Evolutionary conservation across 2,888 invertebrate genomes (phyloP).

Genomic region (Ennomos erosarius): DNA sequence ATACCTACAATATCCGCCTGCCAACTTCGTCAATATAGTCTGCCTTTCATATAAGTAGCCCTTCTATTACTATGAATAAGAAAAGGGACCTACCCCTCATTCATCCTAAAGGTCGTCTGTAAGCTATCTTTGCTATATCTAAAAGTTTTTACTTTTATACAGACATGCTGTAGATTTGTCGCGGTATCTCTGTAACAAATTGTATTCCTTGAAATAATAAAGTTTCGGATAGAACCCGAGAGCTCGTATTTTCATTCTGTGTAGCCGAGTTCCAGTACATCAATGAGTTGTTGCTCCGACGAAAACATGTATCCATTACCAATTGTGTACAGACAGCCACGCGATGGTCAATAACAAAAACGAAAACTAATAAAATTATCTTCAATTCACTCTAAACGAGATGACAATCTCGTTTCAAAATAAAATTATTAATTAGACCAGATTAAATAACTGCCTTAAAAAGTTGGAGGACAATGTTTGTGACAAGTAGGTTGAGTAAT

Average conservation of each 20-base stretch:
- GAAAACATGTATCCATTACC: conserved; percentile 20
- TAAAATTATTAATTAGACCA: conserved; percentile 16
- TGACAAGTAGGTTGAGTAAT: conserved; percentile 20
- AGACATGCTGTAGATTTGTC: background rate
- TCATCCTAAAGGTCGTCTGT: conserved; percentile 5
- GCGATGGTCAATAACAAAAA: conserved; percentile 23
- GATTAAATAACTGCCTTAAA: conserved; percentile 19
- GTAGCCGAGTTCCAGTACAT: conserved; percentile 1
- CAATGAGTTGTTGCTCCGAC: conserved; percentile 20
- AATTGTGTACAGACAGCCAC: conserved; percentile 19
- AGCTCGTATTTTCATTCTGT: conserved; percentile 23
- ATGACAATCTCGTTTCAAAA: conserved; percentile 23
- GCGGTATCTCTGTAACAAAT: background rate
- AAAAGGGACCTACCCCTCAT: conserved; percentile 1
- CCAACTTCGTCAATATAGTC: conserved; percentile 3
- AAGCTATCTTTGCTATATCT: conserved; percentile 1
- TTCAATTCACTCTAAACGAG: conserved; percentile 5
- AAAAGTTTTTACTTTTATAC: background rate
- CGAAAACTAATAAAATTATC: conserved; percentile 20
- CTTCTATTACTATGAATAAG: conserved; percentile 4
- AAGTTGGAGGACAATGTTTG: conserved; percentile 26
- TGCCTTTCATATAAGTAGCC: background rate
- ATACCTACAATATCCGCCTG: background rate
- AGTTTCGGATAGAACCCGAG: conserved; percentile 1
- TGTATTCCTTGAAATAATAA: background rate